These are phyloP conservation scores for Ophion ventricosus DNA, from an alignment of 2,888 invertebrate genomes.

Conservation along the genomic window DNA sequence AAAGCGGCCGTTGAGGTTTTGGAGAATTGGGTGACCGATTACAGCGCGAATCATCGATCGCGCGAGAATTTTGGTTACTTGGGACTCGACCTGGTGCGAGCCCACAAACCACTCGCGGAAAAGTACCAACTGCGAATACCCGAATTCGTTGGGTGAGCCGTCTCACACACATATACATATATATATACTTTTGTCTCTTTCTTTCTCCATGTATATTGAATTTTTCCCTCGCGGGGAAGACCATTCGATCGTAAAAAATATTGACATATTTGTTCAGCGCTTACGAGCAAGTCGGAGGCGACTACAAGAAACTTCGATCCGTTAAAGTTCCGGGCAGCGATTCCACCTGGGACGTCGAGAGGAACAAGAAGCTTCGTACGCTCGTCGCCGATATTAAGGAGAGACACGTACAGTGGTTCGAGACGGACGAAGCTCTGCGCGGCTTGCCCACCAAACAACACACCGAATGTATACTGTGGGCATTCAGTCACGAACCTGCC, in stretches of 20 bases:
- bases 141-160: slow-evolving; percentile 73
- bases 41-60: slow-evolving; percentile 87
- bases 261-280: slow-evolving; percentile 81
- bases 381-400: slow-evolving; percentile 84
- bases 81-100: slow-evolving; percentile 85
- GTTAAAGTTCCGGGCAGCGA: slow-evolving; percentile 85
- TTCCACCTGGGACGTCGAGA: slow-evolving; percentile 90
- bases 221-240: background rate
- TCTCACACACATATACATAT: too few species aligned
- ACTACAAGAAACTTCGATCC: slow-evolving; percentile 90
- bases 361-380: slow-evolving; percentile 86
- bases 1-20: slow-evolving; percentile 89
- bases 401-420: slow-evolving; percentile 81
- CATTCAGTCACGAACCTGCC: slow-evolving; percentile 89
- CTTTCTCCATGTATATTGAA: too few species aligned
- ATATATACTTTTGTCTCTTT: background rate
- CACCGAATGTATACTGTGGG: slow-evolving; percentile 89
- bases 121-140: slow-evolving; percentile 84
- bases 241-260: background rate
- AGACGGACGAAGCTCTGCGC: slow-evolving; percentile 87
- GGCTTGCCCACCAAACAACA: slow-evolving; percentile 89
- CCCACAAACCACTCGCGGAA: slow-evolving; percentile 85
- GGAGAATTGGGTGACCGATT: slow-evolving; percentile 90
- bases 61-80: slow-evolving; percentile 89
- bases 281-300: slow-evolving; percentile 87